Evolutionary conservation across 2,113 vertebrate species (phyloP), one percentile per base, ranked within the genome.

Genomic region (Pitta sordida): DNA sequence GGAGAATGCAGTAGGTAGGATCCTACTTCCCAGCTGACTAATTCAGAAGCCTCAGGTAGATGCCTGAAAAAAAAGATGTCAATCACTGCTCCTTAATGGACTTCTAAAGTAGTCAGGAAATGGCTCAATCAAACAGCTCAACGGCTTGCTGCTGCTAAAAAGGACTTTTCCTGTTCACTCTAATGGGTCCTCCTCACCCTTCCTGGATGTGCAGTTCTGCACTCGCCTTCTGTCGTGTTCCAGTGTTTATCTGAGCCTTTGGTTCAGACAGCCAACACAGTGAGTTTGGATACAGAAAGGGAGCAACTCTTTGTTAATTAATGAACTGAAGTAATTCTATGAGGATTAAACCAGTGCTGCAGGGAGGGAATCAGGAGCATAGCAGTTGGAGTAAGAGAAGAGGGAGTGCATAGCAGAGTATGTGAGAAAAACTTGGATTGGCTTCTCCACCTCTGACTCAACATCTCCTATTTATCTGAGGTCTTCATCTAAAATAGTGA

Each of bases 1-100:
- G 53, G 29, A 93, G 53, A 90, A 90, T 37, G 74, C 43, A 85
- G 63, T 49, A 90, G 74, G 52, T 53, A 73, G 53, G 82, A 90
- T 85, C 59, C 44, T 83, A 46, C 79, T 93, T 93, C 71, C 52
- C 75, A 70, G 82, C 32, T 94, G 87, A 82, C 53, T 95, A 76
- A 96, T 93, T 94, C 85, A 69, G 53, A 87, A 83, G 75, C 90
- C 95, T 96, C 93, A 94, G 93, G 93, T 96, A 91, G 78, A 30
- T 87, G 90, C 70, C 58, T 93, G 75, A 90, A 93, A 96, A 80
- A 91, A 87, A 87, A 39, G 39, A 12, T 80, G 92, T 95, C 92
- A 91, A 90, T 93, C 93, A 96, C 26, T 73, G 68, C 51, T 96
- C 79, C 79, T 91, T 96, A 96, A 93, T 96, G 95, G 93, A 94